Conservation (phyloP, 2,888 invertebrate species). For the Pegoplata infirma region DNA sequence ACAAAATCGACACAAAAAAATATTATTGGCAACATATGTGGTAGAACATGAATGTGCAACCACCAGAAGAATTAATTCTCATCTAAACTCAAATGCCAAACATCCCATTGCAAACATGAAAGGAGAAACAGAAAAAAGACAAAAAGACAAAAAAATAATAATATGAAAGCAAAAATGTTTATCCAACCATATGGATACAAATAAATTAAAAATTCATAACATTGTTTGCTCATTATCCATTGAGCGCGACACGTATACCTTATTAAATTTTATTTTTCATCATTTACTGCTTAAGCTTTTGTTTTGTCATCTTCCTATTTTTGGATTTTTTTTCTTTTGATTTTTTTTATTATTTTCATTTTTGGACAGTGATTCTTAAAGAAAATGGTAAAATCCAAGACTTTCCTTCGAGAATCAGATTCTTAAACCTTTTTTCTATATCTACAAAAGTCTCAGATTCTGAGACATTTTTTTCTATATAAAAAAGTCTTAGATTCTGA, state of each 20-base stretch:
- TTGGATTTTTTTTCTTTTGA: neutral
- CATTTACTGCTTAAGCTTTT: neutral
- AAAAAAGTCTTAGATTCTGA: too few species aligned
- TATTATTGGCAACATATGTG: neutral
- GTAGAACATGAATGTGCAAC: neutral
- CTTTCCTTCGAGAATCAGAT: too few species aligned
- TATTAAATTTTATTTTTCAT: constrained; percentile 39
- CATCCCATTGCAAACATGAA: neutral
- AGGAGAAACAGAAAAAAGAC: too few species aligned
- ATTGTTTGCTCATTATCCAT: constrained; percentile 47
- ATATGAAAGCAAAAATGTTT: neutral
- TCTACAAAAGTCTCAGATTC: too few species aligned
- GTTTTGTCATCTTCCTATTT: neutral
- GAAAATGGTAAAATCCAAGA: too few species aligned
- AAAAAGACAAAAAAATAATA: too few species aligned
- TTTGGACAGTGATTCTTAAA: too few species aligned
- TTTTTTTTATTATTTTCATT: neutral
- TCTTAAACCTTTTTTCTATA: too few species aligned
- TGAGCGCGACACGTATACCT: constrained; percentile 32
- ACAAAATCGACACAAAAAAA: constrained; percentile 7
- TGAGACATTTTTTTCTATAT: too few species aligned
- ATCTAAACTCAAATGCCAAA: too few species aligned
- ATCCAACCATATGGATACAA: neutral
- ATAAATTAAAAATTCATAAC: constrained; percentile 46
- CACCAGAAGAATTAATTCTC: too few species aligned